Percentiles rank a stretch among this genome's conserved stretches.
These are phyloP conservation scores for Arnoldichthys spilopterus DNA, from an alignment of 2,797 vertebrate species.

Conservation along the genomic window DNA sequence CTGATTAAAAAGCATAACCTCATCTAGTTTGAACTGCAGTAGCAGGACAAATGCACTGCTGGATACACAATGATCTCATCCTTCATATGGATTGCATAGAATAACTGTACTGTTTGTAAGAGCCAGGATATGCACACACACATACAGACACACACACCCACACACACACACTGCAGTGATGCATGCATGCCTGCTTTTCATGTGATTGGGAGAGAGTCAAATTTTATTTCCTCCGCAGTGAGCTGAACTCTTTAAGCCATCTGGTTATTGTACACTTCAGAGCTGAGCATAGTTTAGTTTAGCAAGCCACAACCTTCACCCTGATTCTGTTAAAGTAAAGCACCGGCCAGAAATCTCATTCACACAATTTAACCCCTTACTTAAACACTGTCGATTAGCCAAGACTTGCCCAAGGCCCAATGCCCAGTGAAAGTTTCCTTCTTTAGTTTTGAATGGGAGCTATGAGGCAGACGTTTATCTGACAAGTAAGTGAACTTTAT, in stretches of 20 bases:
- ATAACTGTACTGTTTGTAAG: constrained; percentile 48
- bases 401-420: no score
- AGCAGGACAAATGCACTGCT: constrained; percentile 56
- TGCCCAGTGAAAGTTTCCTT: background rate
- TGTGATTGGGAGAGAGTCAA: constrained; percentile 6
- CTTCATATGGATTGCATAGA: constrained; percentile 62
- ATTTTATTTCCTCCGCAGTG: background rate
- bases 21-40: constrained; percentile 50
- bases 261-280: constrained; percentile 3
- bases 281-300: background rate
- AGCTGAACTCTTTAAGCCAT: background rate
- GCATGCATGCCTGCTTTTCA: constrained; percentile 3
- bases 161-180: background rate
- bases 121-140: constrained; percentile 24
- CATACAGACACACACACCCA: constrained; percentile 18
- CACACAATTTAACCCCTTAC: background rate
- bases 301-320: background rate
- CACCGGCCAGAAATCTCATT: background rate
- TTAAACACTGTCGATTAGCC: background rate
- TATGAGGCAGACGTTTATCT: background rate
- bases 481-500: no score
- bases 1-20: constrained; percentile 74
- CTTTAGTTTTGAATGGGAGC: background rate
- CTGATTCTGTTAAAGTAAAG: background rate
- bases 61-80: constrained; percentile 66